Conservation (phyloP, 2,113 vertebrate species). For the Pleuronectes platessa region DNA sequence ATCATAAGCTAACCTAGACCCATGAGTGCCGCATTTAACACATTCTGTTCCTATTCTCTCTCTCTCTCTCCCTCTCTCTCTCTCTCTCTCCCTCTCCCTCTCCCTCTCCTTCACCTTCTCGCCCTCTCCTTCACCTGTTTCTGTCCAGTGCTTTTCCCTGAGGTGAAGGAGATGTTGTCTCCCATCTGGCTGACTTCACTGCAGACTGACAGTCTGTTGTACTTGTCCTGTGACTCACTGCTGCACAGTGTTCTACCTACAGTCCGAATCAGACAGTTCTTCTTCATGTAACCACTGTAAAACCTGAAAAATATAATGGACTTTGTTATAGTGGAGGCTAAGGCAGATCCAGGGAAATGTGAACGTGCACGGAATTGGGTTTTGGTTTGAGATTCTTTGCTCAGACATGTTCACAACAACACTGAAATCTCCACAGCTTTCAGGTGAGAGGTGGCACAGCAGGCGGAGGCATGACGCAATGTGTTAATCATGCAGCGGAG, state of each 20-base stretch:
- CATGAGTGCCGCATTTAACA: conserved; percentile 45
- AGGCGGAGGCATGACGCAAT: too few relatives aligned
- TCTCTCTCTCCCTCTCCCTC: background rate
- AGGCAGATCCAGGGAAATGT: too few relatives aligned
- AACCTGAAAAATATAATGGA: too few relatives aligned
- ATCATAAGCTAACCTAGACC: conserved; percentile 27
- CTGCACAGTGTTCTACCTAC: conserved; percentile 46
- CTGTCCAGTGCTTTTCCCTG: conserved; percentile 66
- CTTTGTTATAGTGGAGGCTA: too few relatives aligned
- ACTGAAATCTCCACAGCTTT: too few relatives aligned
- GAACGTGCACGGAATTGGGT: too few relatives aligned
- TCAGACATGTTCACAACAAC: too few relatives aligned
- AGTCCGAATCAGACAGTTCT: conserved; percentile 40
- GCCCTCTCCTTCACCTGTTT: conserved; percentile 51
- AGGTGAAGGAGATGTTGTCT: conserved; percentile 76
- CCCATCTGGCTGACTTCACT: conserved; percentile 79
- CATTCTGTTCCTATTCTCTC: conserved; percentile 29
- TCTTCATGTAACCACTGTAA: conserved; percentile 12
- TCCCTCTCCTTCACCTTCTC: background rate
- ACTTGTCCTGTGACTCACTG: conserved; percentile 61
- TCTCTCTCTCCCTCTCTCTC: conserved; percentile 17
- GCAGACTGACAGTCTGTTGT: conserved; percentile 68
- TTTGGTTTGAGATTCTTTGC: too few relatives aligned
- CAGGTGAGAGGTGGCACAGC: too few relatives aligned
- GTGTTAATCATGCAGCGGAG: too few relatives aligned